Evolutionary conservation across 2,888 invertebrate genomes (phyloP), one percentile per base, ranked within the genome.

Genomic region (Drosophila differens): DNA sequence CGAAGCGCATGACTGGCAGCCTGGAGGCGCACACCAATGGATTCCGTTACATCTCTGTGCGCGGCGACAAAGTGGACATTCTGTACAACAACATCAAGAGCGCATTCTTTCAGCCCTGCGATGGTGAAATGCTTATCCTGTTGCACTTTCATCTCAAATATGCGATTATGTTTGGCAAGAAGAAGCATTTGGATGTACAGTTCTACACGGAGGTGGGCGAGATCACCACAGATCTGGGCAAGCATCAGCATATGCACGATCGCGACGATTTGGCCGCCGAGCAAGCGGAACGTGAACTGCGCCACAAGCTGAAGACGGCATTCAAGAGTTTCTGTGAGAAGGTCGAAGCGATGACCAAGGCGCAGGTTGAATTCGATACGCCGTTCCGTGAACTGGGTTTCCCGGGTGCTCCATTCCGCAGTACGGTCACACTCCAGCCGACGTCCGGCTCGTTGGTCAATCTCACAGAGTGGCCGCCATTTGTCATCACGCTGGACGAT

Each of bases 141-240:
- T 94, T 99, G 70, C 99, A 99, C 95, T 99, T 99, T 94, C 99
- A 99, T 94, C 95, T 99, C 74, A 99, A 98, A 95, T 98, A 99
- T 93, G 99, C 99, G 35, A 99, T 99, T 77, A 97, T 99, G 97
- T 99, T 99, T 95, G 99, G 99, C 85, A 99, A 99, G 94, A 99
- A 99, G 95, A 99, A 99, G 92, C 99, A 99, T 89, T 96, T 98
- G 0, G 99, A 99, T 94, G 99, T 99, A 7, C 99, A 99, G 93
- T 99, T 99, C 94, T 99, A 99, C 93, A 99, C 99, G 0, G 99
- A 99, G 94, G 99, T 99, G 63, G 99, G 99, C 89, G 99, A 99
- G 94, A 99, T 99, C 70, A 99, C 99, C 0, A 99, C 99, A 0
- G 99, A 99, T 95, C 95, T 99, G 89, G 99, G 99, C 53, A 99